Evolutionary conservation across 2,113 vertebrate species (phyloP).

Genomic region (Entomyzon cyanotis): DNA sequence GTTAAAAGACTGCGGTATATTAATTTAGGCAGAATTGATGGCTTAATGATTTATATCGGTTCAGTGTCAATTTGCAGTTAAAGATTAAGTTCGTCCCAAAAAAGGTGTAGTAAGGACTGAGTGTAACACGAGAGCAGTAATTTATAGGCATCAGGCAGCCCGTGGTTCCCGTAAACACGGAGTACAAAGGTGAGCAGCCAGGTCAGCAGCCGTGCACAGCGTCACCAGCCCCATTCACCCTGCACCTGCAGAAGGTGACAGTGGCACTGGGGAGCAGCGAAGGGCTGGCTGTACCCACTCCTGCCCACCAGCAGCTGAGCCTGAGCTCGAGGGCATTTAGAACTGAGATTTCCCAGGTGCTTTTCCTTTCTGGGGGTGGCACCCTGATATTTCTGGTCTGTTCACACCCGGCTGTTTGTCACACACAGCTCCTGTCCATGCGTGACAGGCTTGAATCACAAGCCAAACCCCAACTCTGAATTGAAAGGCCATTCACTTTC

Average conservation of each 20-base stretch:
- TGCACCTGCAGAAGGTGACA: not conserved
- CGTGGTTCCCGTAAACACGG: rapidly evolving
- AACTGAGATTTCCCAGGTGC: not conserved
- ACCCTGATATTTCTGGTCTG: not conserved
- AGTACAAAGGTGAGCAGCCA: not conserved
- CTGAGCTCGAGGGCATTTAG: not conserved
- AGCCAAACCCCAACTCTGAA: not conserved
- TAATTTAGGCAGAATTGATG: not conserved
- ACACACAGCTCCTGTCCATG: not conserved
- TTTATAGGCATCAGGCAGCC: not conserved
- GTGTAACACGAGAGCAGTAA: not conserved
- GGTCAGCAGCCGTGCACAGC: not conserved
- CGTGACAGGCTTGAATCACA: not conserved
- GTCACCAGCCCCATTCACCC: not conserved
- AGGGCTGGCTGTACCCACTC: not conserved
- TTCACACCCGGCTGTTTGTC: not conserved
- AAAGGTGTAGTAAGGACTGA: not conserved
- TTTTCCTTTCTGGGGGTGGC: constrained; percentile 18
- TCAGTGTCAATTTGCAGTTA: not conserved
- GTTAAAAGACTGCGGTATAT: not conserved
- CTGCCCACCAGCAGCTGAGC: not conserved
- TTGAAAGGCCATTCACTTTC: not conserved
- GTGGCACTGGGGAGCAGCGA: rapidly evolving
- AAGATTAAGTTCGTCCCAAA: not conserved
- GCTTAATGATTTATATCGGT: not conserved